phyloP scores from a whole-genome alignment of 2,113 vertebrate genomes.

The Channa maculata region DNA sequence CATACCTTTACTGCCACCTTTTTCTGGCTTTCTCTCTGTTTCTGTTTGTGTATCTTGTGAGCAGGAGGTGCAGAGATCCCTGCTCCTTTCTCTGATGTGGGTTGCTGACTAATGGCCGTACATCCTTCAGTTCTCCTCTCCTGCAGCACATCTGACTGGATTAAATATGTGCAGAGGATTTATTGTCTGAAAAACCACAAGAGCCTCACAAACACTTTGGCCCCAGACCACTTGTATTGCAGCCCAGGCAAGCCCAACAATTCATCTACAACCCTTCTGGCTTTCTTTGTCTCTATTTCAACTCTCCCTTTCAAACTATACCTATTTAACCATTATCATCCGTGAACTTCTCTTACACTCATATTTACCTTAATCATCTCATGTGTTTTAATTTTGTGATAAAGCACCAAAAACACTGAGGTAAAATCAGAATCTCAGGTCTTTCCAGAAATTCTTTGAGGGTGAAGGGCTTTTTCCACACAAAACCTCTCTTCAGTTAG shows the following conservation, averaged over 20 bases:
- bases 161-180: conserved; percentile 83
- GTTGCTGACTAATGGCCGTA: conserved; percentile 77
- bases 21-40: conserved; percentile 27
- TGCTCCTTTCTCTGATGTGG: conserved; percentile 77
- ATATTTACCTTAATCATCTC: background rate
- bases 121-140: conserved; percentile 76
- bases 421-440: conserved; percentile 5
- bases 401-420: background rate
- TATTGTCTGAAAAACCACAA: conserved; percentile 84
- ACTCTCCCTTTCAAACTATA: conserved; percentile 25
- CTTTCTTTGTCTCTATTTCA: conserved; percentile 25
- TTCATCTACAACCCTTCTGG: conserved; percentile 58
- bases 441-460: conserved; percentile 14
- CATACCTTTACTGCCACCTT: conserved; percentile 62
- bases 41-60: conserved; percentile 10
- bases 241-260: conserved; percentile 59
- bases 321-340: conserved; percentile 15
- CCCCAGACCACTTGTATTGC: conserved; percentile 67
- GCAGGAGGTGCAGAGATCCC: conserved; percentile 29
- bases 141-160: conserved; percentile 79
- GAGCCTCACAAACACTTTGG: conserved; percentile 81
- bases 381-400: background rate
- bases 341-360: conserved; percentile 1
- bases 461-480: conserved; percentile 33
- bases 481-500: conserved; percentile 35